Percentiles rank a stretch among this genome's conserved stretches.
Conservation (phyloP, 1,140 invertebrate species). For the Drosophila watanabei region DNA sequence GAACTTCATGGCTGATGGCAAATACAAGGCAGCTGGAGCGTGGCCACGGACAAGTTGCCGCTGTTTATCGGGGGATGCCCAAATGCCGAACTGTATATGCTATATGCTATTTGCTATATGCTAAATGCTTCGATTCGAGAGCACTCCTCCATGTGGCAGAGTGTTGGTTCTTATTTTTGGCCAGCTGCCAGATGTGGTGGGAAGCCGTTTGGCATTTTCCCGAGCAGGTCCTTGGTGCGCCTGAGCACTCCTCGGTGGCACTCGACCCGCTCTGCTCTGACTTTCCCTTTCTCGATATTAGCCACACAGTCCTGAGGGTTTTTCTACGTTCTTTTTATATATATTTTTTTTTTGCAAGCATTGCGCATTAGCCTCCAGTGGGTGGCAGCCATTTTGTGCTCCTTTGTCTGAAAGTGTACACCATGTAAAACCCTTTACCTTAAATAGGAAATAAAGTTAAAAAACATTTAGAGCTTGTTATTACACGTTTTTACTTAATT, state of each 20-base stretch:
- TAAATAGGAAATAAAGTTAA: neutral
- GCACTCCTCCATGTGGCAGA: conserved; percentile 28
- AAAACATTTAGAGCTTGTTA: neutral
- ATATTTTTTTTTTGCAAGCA: conserved; percentile 12
- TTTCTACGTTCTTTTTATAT: conserved; percentile 1
- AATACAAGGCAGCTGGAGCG: conserved; percentile 43
- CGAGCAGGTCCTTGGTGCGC: conserved; percentile 47
- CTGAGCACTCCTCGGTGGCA: conserved; percentile 43
- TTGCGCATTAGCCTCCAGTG: conserved; percentile 37
- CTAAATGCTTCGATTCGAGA: conserved; percentile 32
- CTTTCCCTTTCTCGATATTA: conserved; percentile 58
- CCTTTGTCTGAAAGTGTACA: conserved; percentile 36
- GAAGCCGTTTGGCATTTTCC: conserved; percentile 36
- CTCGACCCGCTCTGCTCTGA: conserved; percentile 19
- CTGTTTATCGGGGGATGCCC: conserved; percentile 58
- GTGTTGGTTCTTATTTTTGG: conserved; percentile 32
- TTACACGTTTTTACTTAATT: neutral
- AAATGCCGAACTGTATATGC: conserved; percentile 27
- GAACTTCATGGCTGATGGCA: conserved; percentile 51
- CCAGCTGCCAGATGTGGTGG: conserved; percentile 32
- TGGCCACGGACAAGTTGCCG: conserved; percentile 52
- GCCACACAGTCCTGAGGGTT: conserved; percentile 29
- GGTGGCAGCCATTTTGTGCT: conserved; percentile 32
- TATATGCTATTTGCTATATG: conserved; percentile 6
- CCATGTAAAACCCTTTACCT: neutral